These are phyloP conservation scores for Pontoporia blainvillei DNA, from an alignment of 2,113 vertebrate genomes.

Conservation along the genomic window DNA sequence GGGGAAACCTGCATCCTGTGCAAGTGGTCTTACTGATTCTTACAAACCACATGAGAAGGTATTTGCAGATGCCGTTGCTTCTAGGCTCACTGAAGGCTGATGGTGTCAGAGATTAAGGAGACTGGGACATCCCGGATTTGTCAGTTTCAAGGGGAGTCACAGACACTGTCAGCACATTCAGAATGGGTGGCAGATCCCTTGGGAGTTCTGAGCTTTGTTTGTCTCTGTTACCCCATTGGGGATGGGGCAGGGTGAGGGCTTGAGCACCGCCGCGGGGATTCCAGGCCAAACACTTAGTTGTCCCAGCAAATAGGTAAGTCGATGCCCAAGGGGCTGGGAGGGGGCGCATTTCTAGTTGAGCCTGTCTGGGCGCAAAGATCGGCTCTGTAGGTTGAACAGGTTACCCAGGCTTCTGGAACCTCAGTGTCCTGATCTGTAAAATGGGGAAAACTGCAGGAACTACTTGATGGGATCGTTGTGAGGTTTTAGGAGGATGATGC, in stretches of 20 bases:
- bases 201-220: neutral
- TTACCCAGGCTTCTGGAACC: neutral
- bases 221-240: neutral
- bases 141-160: neutral
- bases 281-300: neutral
- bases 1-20: fast-evolving
- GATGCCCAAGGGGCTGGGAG: neutral
- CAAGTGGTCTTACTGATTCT: neutral
- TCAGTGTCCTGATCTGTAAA: neutral
- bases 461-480: neutral
- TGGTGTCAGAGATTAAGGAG: neutral
- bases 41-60: neutral
- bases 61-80: neutral
- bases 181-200: neutral
- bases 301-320: neutral
- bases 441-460: too few relatives aligned
- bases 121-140: neutral
- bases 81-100: fast-evolving
- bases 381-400: neutral
- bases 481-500: neutral
- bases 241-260: neutral
- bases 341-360: neutral
- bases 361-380: neutral
- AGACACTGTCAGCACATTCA: neutral
- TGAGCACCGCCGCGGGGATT: too few relatives aligned